Evolutionary conservation across 2,113 vertebrate genomes (phyloP), one percentile per base, ranked within the genome.

Genomic region (Chloropsis hardwickii): DNA sequence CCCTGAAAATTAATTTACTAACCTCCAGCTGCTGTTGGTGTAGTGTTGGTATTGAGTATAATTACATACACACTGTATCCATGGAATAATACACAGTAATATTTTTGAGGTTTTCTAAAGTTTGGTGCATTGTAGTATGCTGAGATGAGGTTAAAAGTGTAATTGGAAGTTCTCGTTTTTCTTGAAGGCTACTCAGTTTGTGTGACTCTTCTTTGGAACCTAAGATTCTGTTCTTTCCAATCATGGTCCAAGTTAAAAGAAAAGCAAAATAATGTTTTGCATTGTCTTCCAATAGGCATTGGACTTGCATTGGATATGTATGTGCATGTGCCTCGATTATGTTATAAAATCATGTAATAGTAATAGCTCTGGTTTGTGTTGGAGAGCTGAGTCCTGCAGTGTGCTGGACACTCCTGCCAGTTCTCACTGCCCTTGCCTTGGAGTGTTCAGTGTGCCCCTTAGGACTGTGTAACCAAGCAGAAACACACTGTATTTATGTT

Each of bases 301-400:
- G 64, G 54, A 23, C 39, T 23, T 51, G 29, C 21, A 78, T 16
- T 86, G 40, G 71, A 19, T 66, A 51, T 2, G 1, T 66, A 51
- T 2, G 1, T 81, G 40, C 37, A n/a, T 67, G 15, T 0, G 0
- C 65, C 81, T 93, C 2, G 4, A 48, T 61, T 60, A 27, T 4
- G 4, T 81, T 78, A 24, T 31, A 57, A 42, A 66, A 61, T 28
- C 40, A 18, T 27, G 21, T 37, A 54, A 54, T 17, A 57, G 77
- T 66, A 65, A 29, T 35, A 76, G 29, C 6, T 95, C 40, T 87
- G 81, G 61, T 78, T 76, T 60, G 31, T 81, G 72, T 81, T 71
- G 45, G 44, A 51, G 19, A 66, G 13, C 51, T 73, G 29, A 60
- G 56, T 66, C 35, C 69, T 84, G 67, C 14, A 14, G 29, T 27